Evolutionary conservation across 2,888 invertebrate species (phyloP), one percentile per base, ranked within the genome.

Genomic region (Folsomia candida): DNA sequence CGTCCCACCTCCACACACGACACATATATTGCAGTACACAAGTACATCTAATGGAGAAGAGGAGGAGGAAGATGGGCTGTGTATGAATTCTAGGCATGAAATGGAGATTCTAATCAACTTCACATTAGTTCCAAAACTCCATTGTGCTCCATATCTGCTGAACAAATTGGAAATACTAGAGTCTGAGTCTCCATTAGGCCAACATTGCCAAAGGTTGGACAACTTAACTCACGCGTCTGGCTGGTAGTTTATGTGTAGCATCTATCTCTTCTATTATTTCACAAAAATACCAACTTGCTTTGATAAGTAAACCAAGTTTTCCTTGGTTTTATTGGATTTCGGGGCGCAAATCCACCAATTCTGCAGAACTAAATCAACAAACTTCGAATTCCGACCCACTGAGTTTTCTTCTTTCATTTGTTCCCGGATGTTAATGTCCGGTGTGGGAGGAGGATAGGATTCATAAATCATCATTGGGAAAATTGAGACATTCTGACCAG

Each of bases 91-190:
- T 20, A 54, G 54, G n/a, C 54, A 54, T 54, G 54, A 54, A 54
- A 54, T 54, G 54, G 54, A 54, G 54, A 54, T 54, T 20, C 54
- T 54, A 54, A 54, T 54, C 54, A 54, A 54, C 54, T 54, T 22
- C 54, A 54, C 54, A 54, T 54, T 54, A 54, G 54, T 54, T 54
- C 54, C 54, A 54, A 54, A 54, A 6, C n/a, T 20, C 54, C 54
- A 54, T 54, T 54, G 54, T 20, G 54, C 22, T 20, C n/a, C 54
- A 14, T 14, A 4, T 54, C 37, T 37, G 37, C n/a, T 18, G 54
- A 20, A 54, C 54, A 54, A 54, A 54, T 54, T 54, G 54, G 54
- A 54, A 54, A 54, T 54, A 54, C n/a, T n/a, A n/a, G n/a, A n/a
- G n/a, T 54, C 54, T 54, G 22, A 20, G 6, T 6, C 54, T 6